phyloP scores from a whole-genome alignment of 2,888 invertebrate genomes.

The Mesorhabditis belari region DNA sequence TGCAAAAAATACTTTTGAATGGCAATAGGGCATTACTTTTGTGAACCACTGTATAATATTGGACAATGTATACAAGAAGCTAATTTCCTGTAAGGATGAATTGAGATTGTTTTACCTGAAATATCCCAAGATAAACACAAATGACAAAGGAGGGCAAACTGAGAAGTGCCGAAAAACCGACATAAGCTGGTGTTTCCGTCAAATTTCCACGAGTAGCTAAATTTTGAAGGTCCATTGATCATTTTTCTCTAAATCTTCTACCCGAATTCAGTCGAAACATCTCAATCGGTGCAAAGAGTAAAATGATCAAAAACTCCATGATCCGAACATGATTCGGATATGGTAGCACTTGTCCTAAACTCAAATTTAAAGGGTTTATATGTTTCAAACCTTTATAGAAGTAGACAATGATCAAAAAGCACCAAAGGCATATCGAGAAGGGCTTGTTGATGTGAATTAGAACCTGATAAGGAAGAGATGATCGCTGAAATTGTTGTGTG shows the following conservation, averaged over 20 bases:
- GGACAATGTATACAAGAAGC: too few species aligned
- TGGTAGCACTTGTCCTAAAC: slow-evolving; percentile 13
- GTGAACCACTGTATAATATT: too few species aligned
- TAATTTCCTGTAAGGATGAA: too few species aligned
- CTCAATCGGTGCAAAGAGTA: slow-evolving; percentile 27
- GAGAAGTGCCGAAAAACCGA: slow-evolving; percentile 25
- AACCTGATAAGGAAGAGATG: slow-evolving; percentile 27
- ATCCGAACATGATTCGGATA: slow-evolving; percentile 19
- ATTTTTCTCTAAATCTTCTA: slow-evolving; percentile 3
- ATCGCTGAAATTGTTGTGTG: slow-evolving; percentile 17
- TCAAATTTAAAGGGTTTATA: slow-evolving; percentile 4
- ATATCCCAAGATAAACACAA: slow-evolving; percentile 28
- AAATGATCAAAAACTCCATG: slow-evolving; percentile 20
- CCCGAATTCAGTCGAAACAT: slow-evolving; percentile 25
- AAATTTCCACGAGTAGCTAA: slow-evolving; percentile 21
- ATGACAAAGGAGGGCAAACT: slow-evolving; percentile 20
- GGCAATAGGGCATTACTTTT: too few species aligned
- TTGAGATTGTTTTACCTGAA: slow-evolving; percentile 14
- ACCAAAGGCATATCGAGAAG: slow-evolving; percentile 17
- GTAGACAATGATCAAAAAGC: slow-evolving; percentile 7
- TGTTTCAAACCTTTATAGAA: not conserved
- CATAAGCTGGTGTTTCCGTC: slow-evolving; percentile 27
- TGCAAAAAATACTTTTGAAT: too few species aligned
- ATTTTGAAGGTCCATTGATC: not conserved
- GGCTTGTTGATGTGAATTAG: slow-evolving; percentile 18